Evolutionary conservation across 2,797 vertebrate genomes (phyloP).

Genomic region (Typhlichthys eigenmanni): DNA sequence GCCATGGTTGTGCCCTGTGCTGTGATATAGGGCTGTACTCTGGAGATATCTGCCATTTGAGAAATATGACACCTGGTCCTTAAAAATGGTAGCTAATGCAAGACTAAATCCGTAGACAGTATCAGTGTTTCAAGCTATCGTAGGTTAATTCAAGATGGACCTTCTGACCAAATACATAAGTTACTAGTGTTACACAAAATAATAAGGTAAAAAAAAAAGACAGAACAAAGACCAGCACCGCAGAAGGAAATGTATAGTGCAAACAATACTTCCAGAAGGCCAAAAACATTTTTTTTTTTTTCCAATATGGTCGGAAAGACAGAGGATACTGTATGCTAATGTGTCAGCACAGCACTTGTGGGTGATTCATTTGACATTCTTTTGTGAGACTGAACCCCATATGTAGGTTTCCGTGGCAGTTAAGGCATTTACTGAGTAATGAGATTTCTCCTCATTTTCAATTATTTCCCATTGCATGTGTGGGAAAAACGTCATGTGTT

Average conservation of each 20-base stretch:
- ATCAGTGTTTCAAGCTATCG: conserved; percentile 15
- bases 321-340: no score
- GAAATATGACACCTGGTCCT: conserved; percentile 39
- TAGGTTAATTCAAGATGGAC: conserved; percentile 32
- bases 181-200: conserved; percentile 32
- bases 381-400: no score
- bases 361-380: no score
- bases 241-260: conserved; percentile 21
- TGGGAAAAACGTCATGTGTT: no score
- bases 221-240: conserved; percentile 36
- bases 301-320: not conserved
- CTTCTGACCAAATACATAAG: not conserved
- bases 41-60: conserved; percentile 41
- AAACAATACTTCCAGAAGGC: not conserved
- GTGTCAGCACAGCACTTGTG: no score
- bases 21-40: conserved; percentile 15
- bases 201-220: conserved; percentile 31
- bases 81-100: conserved; percentile 29
- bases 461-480: no score
- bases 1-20: conserved; percentile 1
- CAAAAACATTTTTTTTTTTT: no score
- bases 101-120: conserved; percentile 37
- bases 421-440: no score
- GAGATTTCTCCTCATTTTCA: no score
- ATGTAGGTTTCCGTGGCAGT: no score